phyloP scores from a whole-genome alignment of 2,888 invertebrate genomes.

The Mesodorylaimus sp. region DNA sequence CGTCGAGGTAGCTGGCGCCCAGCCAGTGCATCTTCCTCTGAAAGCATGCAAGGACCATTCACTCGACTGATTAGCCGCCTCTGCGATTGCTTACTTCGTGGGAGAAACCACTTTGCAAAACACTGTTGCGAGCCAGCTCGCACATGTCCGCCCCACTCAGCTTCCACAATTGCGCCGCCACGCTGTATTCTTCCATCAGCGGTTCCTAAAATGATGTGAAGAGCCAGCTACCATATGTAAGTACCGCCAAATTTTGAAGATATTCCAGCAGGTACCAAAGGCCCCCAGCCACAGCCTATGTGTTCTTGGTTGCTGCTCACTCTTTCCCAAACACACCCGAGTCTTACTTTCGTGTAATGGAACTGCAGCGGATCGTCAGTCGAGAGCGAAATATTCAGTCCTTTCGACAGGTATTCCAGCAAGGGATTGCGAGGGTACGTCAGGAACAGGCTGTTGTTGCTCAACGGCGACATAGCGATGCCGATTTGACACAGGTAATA shows the following conservation, averaged over 20 bases:
- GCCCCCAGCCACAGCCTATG: too few relatives aligned
- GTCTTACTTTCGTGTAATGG: slow-evolving; percentile 94
- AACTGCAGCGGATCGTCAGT: slow-evolving; percentile 98
- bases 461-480: too few relatives aligned
- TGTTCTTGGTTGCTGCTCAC: too few relatives aligned
- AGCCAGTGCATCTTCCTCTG: too few relatives aligned
- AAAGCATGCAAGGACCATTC: too few relatives aligned
- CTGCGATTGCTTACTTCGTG: slow-evolving; percentile 55
- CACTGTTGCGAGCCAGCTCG: slow-evolving; percentile 85
- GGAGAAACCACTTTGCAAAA: slow-evolving; percentile 88
- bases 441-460: too few relatives aligned
- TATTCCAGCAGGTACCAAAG: too few relatives aligned
- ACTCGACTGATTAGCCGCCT: too few relatives aligned
- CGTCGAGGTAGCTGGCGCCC: too few relatives aligned
- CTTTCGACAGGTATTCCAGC: slow-evolving; percentile 83
- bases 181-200: slow-evolving; percentile 97
- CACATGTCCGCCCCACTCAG: slow-evolving; percentile 97
- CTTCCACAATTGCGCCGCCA: slow-evolving; percentile 98
- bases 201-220: slow-evolving; percentile 65
- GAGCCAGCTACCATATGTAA: too few relatives aligned
- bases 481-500: neutral
- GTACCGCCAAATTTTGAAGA: too few relatives aligned
- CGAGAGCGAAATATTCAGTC: slow-evolving; percentile 76
- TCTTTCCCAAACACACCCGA: too few relatives aligned
- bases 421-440: slow-evolving; percentile 95